These are phyloP conservation scores for Phalacrocorax carbo DNA, from an alignment of 2,113 vertebrate genomes.

Conservation along the genomic window DNA sequence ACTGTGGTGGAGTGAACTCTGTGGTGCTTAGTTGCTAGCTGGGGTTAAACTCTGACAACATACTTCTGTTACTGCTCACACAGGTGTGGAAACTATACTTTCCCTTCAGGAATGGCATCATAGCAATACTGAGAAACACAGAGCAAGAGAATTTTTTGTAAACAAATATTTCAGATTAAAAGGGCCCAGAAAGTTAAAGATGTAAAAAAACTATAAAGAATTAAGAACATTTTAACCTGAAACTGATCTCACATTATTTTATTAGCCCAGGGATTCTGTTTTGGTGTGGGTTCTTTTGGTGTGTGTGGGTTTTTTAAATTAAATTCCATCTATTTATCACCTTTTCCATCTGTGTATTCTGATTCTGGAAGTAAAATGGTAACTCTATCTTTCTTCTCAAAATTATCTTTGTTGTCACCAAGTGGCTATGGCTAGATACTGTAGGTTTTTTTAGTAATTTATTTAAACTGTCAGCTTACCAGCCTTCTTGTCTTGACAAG, in stretches of 20 bases:
- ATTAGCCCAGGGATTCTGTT: not conserved
- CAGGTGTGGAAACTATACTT: not conserved
- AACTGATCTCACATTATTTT: not conserved
- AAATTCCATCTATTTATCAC: not conserved
- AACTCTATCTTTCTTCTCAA: not conserved
- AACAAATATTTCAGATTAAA: not conserved
- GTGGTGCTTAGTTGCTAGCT: too few relatives aligned
- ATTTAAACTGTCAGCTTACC: not conserved
- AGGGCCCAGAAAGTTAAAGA: not conserved
- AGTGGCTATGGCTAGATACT: not conserved
- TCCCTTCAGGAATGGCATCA: not conserved
- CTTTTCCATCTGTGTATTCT: not conserved
- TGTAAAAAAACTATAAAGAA: not conserved
- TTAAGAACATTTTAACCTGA: not conserved
- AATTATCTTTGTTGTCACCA: not conserved
- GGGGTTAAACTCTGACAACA: too few relatives aligned
- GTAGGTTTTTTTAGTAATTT: not conserved
- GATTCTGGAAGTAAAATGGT: not conserved
- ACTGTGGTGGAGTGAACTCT: too few relatives aligned
- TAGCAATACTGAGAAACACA: not conserved
- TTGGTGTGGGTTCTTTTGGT: too few relatives aligned
- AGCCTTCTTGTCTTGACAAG: not conserved
- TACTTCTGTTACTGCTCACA: fast-evolving
- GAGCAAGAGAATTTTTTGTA: fast-evolving
- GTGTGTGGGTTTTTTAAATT: not conserved